Base-by-base conservation (phyloP, 2,888 invertebrate genomes). In the Drosophila rubida region DNA sequence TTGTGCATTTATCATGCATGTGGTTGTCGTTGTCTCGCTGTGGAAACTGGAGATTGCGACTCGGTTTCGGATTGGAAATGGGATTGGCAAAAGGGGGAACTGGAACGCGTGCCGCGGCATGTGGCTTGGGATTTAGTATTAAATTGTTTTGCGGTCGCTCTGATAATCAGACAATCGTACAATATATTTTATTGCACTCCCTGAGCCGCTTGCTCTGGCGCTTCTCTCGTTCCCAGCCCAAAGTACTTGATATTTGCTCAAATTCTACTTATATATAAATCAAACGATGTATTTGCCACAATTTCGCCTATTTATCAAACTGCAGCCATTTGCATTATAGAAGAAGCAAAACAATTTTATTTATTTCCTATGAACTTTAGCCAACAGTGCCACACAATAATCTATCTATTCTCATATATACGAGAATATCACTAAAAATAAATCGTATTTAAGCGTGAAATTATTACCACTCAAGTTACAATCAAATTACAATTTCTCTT, bases 71-170 rank as follows among this genome's bases (percentile, higher is more conserved):
- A 61, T 45, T 32, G 42, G 44, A 27, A 48, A 27, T 27, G 46
- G 42, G 22, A 58, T 41, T 27, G 58, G 19, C 11, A 32, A 45
- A 13, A 49, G 32, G 23, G 65, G 53, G 30, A 49, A 51, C 37
- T 54, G 64, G 44, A 53, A 78, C 84, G 89, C 84, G 84, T 88
- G 84, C 84, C 89, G 51, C 25, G 70, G 78, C 84, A 85, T 85
- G 85, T 81, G 84, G 74, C 73, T 88, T 71, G 89, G 87, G 84
- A 77, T 88, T 85, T 85, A 85, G 85, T 77, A 87, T 88, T 88
- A 85, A 88, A 85, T 85, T 87, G 89, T 87, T 81, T 85, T 87
- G 89, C 76, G 84, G 87, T 88, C 70, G 81, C 61, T 50, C 66
- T 70, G 87, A 85, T 83, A 83, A 87, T 83, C 82, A 85, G 85